Evolutionary conservation across 2,113 vertebrate genomes (phyloP).

Genomic region (Xyliphius kryptos): DNA sequence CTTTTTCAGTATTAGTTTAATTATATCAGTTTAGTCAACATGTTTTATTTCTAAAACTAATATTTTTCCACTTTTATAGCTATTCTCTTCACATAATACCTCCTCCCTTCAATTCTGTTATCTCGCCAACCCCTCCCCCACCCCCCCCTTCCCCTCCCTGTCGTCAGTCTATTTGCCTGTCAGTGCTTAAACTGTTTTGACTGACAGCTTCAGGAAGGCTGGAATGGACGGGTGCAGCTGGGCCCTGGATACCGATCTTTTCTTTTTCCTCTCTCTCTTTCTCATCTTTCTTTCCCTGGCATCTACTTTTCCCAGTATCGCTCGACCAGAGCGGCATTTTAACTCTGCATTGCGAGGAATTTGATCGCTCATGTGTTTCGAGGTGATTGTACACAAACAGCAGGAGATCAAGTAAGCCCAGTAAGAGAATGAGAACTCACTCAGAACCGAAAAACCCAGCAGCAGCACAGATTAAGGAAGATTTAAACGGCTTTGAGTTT

Average conservation of each 20-base stretch:
- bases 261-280: neutral
- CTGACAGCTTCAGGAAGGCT: constrained; percentile 26
- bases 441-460: neutral
- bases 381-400: neutral
- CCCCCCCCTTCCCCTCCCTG: neutral
- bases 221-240: constrained; percentile 16
- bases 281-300: neutral
- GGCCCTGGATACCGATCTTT: constrained; percentile 4
- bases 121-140: no score
- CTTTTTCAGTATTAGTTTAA: no score
- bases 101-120: neutral
- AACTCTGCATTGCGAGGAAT: neutral
- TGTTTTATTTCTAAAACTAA: no score
- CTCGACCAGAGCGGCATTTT: neutral
- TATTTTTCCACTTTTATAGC: no score
- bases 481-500: neutral
- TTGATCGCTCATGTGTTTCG: neutral
- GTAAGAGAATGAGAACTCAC: neutral
- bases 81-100: no score
- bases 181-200: constrained; percentile 22
- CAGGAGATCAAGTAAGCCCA: constrained; percentile 3
- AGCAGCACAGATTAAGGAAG: constrained; percentile 1
- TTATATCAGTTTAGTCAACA: no score
- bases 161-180: constrained; percentile 22
- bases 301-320: no score